These are phyloP conservation scores for Hydrozoanthus tunicans DNA, from an alignment of 64 coral and sea anemone species.

Conservation along the genomic window DNA sequence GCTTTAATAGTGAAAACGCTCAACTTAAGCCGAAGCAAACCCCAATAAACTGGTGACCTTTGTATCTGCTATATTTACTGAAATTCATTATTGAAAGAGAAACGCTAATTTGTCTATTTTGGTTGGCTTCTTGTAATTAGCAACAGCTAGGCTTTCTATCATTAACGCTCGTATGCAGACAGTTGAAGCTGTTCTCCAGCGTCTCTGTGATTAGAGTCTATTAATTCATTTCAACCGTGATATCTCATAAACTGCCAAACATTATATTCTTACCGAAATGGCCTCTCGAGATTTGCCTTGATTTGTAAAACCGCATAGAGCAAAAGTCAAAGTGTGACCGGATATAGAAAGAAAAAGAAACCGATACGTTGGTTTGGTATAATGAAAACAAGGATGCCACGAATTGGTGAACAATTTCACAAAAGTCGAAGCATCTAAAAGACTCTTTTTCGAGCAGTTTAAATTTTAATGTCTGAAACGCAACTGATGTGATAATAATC, in stretches of 20 bases:
- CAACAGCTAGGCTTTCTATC: neutral
- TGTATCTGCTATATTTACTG: slow-evolving; percentile 16
- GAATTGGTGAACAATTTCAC: too few relatives aligned
- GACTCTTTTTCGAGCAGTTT: neutral
- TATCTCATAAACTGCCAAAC: neutral
- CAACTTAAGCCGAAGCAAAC: slow-evolving; percentile 8
- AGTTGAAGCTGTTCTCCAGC: neutral
- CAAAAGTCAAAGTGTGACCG: neutral
- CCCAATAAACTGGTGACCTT: neutral
- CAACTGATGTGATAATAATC: neutral
- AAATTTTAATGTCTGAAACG: neutral
- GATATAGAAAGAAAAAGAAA: neutral
- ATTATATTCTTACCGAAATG: neutral
- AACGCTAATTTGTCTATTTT: slow-evolving; percentile 47
- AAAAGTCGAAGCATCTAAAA: too few relatives aligned
- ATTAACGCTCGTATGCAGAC: slow-evolving; percentile 9
- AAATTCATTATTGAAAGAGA: slow-evolving; percentile 47
- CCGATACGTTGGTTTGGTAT: neutral
- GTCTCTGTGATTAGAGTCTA: slow-evolving; percentile 3
- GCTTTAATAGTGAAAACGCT: neutral
- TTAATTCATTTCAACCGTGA: neutral
- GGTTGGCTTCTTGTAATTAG: slow-evolving; percentile 22
- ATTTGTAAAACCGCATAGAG: neutral
- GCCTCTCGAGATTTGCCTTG: slow-evolving; percentile 27
- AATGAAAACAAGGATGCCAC: neutral